Evolutionary conservation across 2,113 vertebrate species (phyloP).

Genomic region (Ancistrus triradiatus): DNA sequence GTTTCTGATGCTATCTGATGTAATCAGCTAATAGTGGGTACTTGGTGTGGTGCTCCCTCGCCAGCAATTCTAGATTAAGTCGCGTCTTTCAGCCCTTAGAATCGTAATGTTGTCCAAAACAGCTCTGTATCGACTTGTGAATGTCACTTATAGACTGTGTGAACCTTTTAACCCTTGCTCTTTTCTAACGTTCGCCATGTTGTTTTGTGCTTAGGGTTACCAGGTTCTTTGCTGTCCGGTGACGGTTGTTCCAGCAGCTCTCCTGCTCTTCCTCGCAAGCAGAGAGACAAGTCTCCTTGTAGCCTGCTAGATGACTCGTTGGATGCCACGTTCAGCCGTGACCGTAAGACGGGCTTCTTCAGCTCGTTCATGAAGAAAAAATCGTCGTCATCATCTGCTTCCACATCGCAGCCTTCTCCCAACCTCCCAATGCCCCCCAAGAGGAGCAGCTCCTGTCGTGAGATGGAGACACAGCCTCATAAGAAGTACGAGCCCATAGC

Average conservation of each 20-base stretch:
- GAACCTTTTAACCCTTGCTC: too few relatives aligned
- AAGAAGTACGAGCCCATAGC: slow-evolving; percentile 94
- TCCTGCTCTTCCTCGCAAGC: slow-evolving; percentile 91
- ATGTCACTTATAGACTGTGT: too few relatives aligned
- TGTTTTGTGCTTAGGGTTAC: slow-evolving; percentile 72
- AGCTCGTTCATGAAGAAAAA: slow-evolving; percentile 99
- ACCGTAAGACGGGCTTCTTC: slow-evolving; percentile 96
- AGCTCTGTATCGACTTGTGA: too few relatives aligned
- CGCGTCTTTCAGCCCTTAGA: too few relatives aligned
- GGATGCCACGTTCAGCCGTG: slow-evolving; percentile 92
- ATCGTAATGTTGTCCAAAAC: too few relatives aligned
- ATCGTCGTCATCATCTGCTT: slow-evolving; percentile 55
- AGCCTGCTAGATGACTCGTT: slow-evolving; percentile 85
- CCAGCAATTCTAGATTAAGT: too few relatives aligned
- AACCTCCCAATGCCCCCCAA: slow-evolving; percentile 90
- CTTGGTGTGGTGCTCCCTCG: too few relatives aligned
- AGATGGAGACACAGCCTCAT: slow-evolving; percentile 95
- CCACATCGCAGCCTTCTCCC: slow-evolving; percentile 64
- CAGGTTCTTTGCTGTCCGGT: slow-evolving; percentile 59
- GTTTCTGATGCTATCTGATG: too few relatives aligned
- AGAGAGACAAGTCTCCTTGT: slow-evolving; percentile 91
- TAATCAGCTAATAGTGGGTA: too few relatives aligned
- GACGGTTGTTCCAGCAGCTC: slow-evolving; percentile 73
- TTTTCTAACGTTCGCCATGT: slow-evolving; percentile 29
- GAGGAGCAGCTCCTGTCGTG: slow-evolving; percentile 93